Evolutionary conservation across 2,888 invertebrate species (phyloP).

Genomic region (Sabatieria punctata): DNA sequence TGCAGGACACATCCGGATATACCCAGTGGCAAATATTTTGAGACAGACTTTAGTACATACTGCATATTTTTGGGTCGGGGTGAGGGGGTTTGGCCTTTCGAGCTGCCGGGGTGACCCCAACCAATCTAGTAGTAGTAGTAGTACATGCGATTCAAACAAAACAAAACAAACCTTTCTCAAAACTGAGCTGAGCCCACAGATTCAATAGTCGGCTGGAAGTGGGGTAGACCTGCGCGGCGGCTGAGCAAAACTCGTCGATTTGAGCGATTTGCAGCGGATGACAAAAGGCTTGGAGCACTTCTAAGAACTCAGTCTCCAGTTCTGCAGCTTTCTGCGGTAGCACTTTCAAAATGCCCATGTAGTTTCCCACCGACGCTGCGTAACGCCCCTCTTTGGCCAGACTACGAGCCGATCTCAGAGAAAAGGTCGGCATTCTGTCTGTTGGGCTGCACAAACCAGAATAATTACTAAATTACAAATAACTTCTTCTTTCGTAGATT

Average conservation of each 20-base stretch:
- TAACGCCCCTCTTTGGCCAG: not conserved
- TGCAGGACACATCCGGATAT: no score
- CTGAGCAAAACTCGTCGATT: slow-evolving; percentile 1
- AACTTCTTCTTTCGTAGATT: no score
- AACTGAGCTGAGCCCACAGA: slow-evolving; percentile 1
- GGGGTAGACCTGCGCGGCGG: not conserved
- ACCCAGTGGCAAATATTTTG: no score
- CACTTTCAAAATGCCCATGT: not conserved
- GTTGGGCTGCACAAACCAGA: no score
- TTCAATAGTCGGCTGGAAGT: not conserved
- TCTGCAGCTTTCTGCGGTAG: not conserved
- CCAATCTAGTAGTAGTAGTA: no score
- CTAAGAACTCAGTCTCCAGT: slow-evolving; percentile 1
- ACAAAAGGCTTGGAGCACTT: not conserved
- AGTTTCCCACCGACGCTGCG: slow-evolving; percentile 1
- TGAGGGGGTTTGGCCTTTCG: no score
- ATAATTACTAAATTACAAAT: no score
- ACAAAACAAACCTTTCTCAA: not conserved
- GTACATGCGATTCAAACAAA: slow-evolving; percentile 2
- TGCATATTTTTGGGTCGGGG: no score
- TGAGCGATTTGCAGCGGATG: no score
- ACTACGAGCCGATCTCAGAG: not conserved
- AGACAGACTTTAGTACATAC: no score
- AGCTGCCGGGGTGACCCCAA: no score
- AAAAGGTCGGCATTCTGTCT: slow-evolving; percentile 3